A percentile compares a stretch with the other conserved stretches of the same genome.
Conservation (phyloP, 2,113 vertebrate genomes). For the Nycticorax nycticorax region DNA sequence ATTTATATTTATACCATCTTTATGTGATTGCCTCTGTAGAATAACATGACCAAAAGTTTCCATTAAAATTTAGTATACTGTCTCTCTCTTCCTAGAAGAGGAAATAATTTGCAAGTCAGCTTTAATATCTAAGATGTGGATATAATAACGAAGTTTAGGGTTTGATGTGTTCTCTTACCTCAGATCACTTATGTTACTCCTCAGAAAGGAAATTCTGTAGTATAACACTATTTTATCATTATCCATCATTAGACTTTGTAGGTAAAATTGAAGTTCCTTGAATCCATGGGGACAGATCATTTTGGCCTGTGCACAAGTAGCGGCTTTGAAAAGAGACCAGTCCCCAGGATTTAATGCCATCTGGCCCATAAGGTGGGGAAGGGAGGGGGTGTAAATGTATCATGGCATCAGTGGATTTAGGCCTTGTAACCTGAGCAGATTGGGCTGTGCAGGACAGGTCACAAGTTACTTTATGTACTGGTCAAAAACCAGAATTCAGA, state of each 20-base stretch:
- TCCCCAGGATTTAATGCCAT: conserved; percentile 46
- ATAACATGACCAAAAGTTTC: neutral
- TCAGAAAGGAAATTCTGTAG: neutral
- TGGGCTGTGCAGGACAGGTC: neutral
- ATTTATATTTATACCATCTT: neutral
- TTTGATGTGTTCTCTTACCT: neutral
- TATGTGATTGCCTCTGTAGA: neutral
- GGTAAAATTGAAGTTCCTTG: neutral
- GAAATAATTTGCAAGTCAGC: neutral
- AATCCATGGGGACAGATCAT: neutral
- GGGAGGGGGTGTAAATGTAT: conserved; percentile 8
- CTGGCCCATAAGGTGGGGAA: conserved; percentile 32
- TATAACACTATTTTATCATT: neutral
- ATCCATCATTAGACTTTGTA: neutral
- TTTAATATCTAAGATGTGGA: neutral
- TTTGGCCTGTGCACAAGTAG: conserved; percentile 42
- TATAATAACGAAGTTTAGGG: neutral
- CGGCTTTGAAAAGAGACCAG: conserved; percentile 1
- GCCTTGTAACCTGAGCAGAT: conserved; percentile 49
- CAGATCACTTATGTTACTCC: neutral
- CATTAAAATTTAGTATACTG: neutral
- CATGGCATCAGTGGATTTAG: neutral
- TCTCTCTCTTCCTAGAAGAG: neutral
- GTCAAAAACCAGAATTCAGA: neutral
- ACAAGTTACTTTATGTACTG: neutral